Evolutionary conservation across 1,140 invertebrate species (phyloP).

Genomic region (Drosophila hydei): DNA sequence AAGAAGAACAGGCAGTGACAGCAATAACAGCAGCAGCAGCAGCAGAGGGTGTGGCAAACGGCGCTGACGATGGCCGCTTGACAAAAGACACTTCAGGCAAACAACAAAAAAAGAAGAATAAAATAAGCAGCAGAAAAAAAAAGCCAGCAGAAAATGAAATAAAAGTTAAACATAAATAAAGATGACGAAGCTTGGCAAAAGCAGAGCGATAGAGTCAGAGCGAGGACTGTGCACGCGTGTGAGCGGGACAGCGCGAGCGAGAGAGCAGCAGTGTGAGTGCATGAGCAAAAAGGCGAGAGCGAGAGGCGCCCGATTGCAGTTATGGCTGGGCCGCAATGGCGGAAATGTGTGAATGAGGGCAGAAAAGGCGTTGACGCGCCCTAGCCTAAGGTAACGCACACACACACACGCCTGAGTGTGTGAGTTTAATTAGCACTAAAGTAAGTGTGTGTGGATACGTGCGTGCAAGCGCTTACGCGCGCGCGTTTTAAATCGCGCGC

Average conservation of each 20-base stretch:
- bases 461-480: background rate
- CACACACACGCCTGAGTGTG: constrained; percentile 16
- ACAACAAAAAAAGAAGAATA: background rate
- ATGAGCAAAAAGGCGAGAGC: constrained; percentile 40
- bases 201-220: constrained; percentile 13
- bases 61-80: constrained; percentile 60
- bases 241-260: constrained; percentile 3
- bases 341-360: constrained; percentile 74
- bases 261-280: constrained; percentile 19
- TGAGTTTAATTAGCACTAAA: constrained; percentile 67
- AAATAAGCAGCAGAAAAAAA: constrained; percentile 2
- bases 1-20: constrained; percentile 11
- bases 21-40: constrained; percentile 9
- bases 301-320: constrained; percentile 48
- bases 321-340: constrained; percentile 59
- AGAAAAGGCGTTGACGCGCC: constrained; percentile 44
- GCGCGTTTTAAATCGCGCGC: constrained; percentile 19
- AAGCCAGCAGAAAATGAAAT: constrained; percentile 27
- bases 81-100: constrained; percentile 70
- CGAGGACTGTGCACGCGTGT: constrained; percentile 8
- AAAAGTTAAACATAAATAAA: constrained; percentile 71
- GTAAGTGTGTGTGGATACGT: constrained; percentile 8
- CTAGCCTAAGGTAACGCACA: constrained; percentile 17
- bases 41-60: constrained; percentile 32
- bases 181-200: constrained; percentile 74